Conservation (phyloP, 2,888 invertebrate species). For the Kryphioiulus occultus region DNA sequence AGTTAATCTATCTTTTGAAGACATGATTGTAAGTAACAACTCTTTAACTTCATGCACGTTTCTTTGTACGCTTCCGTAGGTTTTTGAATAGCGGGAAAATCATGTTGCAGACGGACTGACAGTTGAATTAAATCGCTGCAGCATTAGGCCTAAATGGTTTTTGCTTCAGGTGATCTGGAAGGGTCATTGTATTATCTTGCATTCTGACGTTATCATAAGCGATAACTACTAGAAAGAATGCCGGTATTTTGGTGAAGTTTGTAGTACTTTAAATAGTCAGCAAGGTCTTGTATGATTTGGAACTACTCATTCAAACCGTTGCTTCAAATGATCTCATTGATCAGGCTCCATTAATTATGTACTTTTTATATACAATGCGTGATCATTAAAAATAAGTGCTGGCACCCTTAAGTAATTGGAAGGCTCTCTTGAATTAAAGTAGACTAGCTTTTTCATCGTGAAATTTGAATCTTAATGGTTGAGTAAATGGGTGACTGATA, state of each 20-base stretch:
- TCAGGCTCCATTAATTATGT: neutral
- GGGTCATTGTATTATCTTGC: neutral
- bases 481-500: neutral
- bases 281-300: neutral
- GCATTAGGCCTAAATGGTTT: conserved; percentile 20
- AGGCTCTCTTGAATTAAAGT: neutral
- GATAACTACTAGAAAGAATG: neutral
- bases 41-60: neutral
- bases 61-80: neutral
- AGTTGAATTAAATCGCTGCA: neutral
- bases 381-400: neutral
- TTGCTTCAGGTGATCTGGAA: neutral
- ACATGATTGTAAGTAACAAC: neutral
- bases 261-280: neutral
- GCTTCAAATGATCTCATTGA: no score
- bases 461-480: neutral
- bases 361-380: neutral
- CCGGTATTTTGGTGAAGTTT: neutral
- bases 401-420: neutral
- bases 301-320: neutral
- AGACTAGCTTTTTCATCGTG: neutral
- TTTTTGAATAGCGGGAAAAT: neutral
- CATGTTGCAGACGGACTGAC: neutral
- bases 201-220: neutral
- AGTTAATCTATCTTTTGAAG: neutral